phyloP scores from a whole-genome alignment of 2,797 vertebrate species.

The Balearica regulorum region DNA sequence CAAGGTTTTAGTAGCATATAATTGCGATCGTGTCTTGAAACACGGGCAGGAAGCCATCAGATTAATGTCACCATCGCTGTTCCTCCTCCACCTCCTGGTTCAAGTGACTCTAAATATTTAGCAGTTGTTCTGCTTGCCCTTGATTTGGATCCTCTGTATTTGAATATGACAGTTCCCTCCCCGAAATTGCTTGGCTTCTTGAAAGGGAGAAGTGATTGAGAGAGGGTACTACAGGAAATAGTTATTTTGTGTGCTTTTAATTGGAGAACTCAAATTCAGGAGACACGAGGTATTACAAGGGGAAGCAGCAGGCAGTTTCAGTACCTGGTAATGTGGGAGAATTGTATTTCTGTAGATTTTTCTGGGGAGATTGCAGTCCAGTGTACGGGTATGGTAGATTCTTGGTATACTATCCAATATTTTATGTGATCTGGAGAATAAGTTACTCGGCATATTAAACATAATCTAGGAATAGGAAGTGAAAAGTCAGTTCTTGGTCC shows the following conservation, averaged over 20 bases:
- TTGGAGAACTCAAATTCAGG: not conserved
- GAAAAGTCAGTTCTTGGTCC: not conserved
- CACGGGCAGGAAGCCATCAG: not conserved
- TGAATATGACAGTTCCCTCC: not conserved
- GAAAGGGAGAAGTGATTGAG: not conserved
- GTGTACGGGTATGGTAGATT: not conserved
- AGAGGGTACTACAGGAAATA: not conserved
- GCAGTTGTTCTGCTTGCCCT: not conserved
- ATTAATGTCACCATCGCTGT: not conserved
- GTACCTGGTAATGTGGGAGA: not conserved
- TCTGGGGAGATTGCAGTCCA: not conserved
- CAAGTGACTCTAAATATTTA: not conserved
- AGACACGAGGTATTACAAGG: not conserved
- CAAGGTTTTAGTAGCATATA: not conserved
- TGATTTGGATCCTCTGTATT: not conserved
- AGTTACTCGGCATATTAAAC: not conserved
- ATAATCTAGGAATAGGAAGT: not conserved
- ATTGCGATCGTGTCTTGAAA: not conserved
- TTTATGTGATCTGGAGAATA: not conserved
- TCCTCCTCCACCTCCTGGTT: not conserved
- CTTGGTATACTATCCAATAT: not conserved
- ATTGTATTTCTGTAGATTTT: not conserved
- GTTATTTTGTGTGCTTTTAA: not conserved
- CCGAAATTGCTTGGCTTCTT: not conserved
- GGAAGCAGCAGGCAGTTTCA: not conserved